Base-by-base conservation (phyloP, 1,140 invertebrate genomes). In the Hylaeus volcanicus region DNA sequence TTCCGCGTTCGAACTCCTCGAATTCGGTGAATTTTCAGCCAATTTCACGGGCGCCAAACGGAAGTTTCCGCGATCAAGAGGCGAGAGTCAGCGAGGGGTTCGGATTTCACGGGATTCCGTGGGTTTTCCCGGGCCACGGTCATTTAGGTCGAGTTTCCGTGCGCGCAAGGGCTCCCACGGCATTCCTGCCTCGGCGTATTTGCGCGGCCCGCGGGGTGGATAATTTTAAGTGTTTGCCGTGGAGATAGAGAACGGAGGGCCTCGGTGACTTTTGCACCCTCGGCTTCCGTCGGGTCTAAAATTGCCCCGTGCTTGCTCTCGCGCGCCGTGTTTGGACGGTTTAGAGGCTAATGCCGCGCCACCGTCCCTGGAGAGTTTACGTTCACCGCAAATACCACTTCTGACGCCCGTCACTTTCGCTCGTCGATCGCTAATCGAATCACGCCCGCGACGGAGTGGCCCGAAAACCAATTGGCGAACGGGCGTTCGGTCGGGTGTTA, bases 221-320 rank as follows among this genome's bases (percentile, higher is more conserved):
- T 88, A 86, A 81, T 80, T 82, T 70, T 41, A 63, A 88, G 83
- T 89, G 84, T 89, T 88, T 88, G 85, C 78, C 69, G 45, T 80
- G 12, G 70, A 86, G 73, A 80, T 78, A 79, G 72, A 76, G 56
- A 51, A 9, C 71, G 65, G n/a, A 78, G 79, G 39, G 64, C 69
- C 64, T n/a, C 58, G 64, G 64, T 75, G 84, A 88, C 75, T 82
- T 84, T 81, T 70, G 60, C n/a, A 82, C 87, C 83, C 86, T 79
- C 65, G 61, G 76, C 63, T 80, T 48, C 41, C 68, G 53, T 11
- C 45, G 74, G 26, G 63, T 85, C 83, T 85, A 65, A 68, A 56
- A 80, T 69, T 65, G 79, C 68, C 58, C 58, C 51, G 51, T 2
- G 43, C 39, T n/a, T 9, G 12, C 26, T 45, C 5, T 39, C 48